Base-by-base conservation (phyloP, 2,797 vertebrate genomes). In the Enoplosus armatus region DNA sequence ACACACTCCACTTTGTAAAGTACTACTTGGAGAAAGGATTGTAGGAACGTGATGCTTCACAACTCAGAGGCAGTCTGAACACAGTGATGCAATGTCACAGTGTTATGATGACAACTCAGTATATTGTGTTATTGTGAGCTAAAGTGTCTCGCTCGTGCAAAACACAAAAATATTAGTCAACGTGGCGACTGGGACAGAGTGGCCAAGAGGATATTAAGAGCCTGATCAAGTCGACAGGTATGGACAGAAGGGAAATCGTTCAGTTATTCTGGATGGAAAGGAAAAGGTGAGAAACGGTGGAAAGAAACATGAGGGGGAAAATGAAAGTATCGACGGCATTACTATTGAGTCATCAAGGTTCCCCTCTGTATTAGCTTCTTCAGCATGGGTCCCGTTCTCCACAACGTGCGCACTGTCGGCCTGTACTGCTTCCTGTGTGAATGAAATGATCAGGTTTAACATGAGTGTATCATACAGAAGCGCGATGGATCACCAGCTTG, bases 361-460 rank as follows among this genome's bases (percentile, higher is more conserved):
- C 75, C 67, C 91, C 43, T 90, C 90, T 22, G 53, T 75, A 68
- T 90, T 83, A 1, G 66, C 48, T 55, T 88, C 92, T 47, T 92
- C 92, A 9, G 53, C 77, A 59, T 92, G 85, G 4, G 92, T 93
- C 37, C 94, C 95, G 2, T 96, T 97, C 87, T 94, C 92, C 82
- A 95, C 83, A 54, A 94, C 88, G 70, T 79, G 51, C 1, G 74
- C 69, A 80, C 85, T 73, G 84, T 94, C 89, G 55, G 85, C 79
- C 55, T 89, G 87, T 64, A 89, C 79, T 48, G 91, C 90, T 85
- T 95, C 95, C 96, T 96, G 92, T 67, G 50, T 79, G 37, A 61
- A 60, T 81, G 89, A 93, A 87, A 93, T 67, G n/a, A 75, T 62
- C 74, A 51, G 35, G 68, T 91, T 89, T 45, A 83, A 90, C 47